A percentile compares a stretch with the other conserved stretches of the same genome.
Conservation (phyloP, 2,888 invertebrate genomes). For the Argynnis bischoffii region DNA sequence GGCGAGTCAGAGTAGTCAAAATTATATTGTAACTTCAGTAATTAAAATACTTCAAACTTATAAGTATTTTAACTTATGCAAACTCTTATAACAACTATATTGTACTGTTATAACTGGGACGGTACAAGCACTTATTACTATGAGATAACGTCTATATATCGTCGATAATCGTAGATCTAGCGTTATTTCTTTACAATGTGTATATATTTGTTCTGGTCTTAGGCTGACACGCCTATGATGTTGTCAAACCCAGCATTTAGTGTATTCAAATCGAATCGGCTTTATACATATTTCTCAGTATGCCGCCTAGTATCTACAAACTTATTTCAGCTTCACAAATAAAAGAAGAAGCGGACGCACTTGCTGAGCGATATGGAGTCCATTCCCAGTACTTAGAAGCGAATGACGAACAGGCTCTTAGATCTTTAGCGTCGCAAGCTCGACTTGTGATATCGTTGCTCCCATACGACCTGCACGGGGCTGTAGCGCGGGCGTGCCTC, state of each 20-base stretch:
- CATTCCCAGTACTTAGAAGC: slow-evolving; percentile 93
- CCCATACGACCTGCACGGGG: slow-evolving; percentile 94
- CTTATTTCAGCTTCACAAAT: slow-evolving; percentile 86
- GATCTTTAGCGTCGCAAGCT: slow-evolving; percentile 87
- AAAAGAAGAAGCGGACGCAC: slow-evolving; percentile 93
- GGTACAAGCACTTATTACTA: background rate
- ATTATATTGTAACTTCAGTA: too few species aligned
- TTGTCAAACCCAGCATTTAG: too few species aligned
- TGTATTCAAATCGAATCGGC: background rate
- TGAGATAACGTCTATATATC: background rate
- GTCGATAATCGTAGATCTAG: too few species aligned
- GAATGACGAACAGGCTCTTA: slow-evolving; percentile 86
- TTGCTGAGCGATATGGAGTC: slow-evolving; percentile 90
- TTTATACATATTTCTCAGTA: background rate
- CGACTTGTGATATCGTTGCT: slow-evolving; percentile 93
- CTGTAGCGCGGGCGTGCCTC: slow-evolving; percentile 93
- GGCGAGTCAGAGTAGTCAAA: too few species aligned
- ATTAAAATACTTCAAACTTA: too few species aligned
- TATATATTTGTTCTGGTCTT: too few species aligned
- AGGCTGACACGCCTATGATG: too few species aligned
- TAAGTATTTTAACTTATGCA: too few species aligned
- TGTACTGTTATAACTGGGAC: too few species aligned
- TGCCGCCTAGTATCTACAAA: background rate
- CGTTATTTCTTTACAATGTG: too few species aligned
- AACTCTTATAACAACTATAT: too few species aligned